These are phyloP conservation scores for Hedychridium roseum DNA, from an alignment of 2,888 invertebrate genomes.

Conservation along the genomic window DNA sequence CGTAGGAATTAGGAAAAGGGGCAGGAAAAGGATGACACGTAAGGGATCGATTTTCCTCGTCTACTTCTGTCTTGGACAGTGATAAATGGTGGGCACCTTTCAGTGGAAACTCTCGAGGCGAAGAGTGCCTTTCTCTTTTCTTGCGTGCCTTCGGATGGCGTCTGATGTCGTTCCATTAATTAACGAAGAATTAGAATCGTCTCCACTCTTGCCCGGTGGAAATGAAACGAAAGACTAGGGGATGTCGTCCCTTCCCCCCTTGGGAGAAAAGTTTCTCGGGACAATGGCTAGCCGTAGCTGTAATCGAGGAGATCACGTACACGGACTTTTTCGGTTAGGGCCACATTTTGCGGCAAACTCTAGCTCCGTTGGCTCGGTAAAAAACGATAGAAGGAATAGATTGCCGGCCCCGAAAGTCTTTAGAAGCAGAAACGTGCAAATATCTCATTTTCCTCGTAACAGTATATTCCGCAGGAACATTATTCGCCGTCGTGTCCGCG, in stretches of 20 bases:
- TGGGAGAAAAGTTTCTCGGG: too few species aligned
- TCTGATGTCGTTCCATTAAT: constrained; percentile 51
- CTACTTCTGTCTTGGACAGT: constrained; percentile 60
- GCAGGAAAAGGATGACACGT: constrained; percentile 43
- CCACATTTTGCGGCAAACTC: too few species aligned
- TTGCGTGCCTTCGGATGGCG: constrained; percentile 37
- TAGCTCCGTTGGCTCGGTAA: too few species aligned
- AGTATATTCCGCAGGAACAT: too few species aligned
- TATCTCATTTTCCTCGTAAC: too few species aligned
- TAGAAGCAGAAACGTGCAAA: too few species aligned
- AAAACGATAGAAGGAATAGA: too few species aligned
- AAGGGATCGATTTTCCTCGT: constrained; percentile 58
- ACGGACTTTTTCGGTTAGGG: too few species aligned
- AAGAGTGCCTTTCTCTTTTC: constrained; percentile 47
- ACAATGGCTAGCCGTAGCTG: too few species aligned
- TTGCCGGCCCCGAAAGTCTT: too few species aligned
- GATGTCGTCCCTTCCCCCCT: neutral
- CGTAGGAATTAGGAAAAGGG: constrained; percentile 27
- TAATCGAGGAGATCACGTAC: too few species aligned
- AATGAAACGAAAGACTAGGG: constrained; percentile 13
- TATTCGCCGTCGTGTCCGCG: too few species aligned
- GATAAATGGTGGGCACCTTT: constrained; percentile 59
- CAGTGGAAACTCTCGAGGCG: constrained; percentile 48
- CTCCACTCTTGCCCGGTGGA: constrained; percentile 2
- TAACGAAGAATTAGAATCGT: constrained; percentile 50